Conservation (phyloP, 2,797 vertebrate genomes). For the Mergus octosetaceus region DNA sequence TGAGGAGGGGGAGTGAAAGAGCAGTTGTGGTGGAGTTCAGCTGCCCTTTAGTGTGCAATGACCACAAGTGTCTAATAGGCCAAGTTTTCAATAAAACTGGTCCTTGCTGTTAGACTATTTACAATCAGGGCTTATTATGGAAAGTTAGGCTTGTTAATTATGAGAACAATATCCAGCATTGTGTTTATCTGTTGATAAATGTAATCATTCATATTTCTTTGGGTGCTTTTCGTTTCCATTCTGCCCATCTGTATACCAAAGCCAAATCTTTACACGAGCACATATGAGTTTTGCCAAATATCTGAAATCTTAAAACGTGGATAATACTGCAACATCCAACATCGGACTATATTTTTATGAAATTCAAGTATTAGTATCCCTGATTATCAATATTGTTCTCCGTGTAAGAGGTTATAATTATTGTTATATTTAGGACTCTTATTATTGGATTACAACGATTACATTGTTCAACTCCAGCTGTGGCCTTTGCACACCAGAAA, state of each 20-base stretch:
- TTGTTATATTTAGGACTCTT: constrained; percentile 52
- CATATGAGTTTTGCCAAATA: neutral
- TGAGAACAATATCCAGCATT: neutral
- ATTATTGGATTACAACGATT: constrained; percentile 26
- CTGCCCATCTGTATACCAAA: neutral
- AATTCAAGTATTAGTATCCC: constrained; percentile 3
- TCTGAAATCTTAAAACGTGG: constrained; percentile 2
- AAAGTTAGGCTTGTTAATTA: neutral
- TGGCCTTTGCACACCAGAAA: constrained; percentile 25
- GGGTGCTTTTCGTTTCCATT: neutral
- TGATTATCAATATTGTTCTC: constrained; percentile 66
- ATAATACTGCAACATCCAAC: neutral
- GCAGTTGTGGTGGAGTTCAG: too few relatives aligned
- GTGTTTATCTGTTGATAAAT: constrained; percentile 16
- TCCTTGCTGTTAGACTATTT: neutral
- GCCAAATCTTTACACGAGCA: constrained; percentile 1
- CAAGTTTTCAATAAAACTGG: neutral
- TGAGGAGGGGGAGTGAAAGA: too few relatives aligned
- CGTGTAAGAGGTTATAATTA: constrained; percentile 36
- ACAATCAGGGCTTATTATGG: neutral
- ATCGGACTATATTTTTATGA: neutral
- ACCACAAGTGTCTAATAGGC: neutral
- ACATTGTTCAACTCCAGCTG: constrained; percentile 63
- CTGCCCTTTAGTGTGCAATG: too few relatives aligned
- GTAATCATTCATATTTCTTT: neutral